phyloP scores from a whole-genome alignment of 2,888 invertebrate species.

The Tenthredo scrophulariae region DNA sequence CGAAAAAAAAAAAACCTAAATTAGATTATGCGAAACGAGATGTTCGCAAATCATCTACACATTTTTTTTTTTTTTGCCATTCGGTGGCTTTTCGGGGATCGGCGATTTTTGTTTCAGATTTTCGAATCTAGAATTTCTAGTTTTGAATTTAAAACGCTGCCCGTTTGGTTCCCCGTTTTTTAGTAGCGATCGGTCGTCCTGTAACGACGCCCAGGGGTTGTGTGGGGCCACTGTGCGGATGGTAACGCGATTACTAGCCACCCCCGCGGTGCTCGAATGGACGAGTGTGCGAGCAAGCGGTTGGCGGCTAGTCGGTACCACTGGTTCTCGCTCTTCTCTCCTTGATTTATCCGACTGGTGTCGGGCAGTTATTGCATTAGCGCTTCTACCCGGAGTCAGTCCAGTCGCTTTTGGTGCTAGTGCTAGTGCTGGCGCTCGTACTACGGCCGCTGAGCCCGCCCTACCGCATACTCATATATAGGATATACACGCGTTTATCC shows the following conservation, averaged over 20 bases:
- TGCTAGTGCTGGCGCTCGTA: slow-evolving; percentile 36
- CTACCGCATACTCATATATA: background rate
- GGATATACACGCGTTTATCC: slow-evolving; percentile 58
- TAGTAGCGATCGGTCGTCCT: slow-evolving; percentile 13
- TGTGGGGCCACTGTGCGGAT: slow-evolving; percentile 60
- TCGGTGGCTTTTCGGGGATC: background rate
- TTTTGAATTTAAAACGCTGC: slow-evolving; percentile 19
- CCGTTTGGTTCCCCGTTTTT: background rate
- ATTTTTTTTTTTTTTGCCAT: background rate
- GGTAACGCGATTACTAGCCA: slow-evolving; percentile 73
- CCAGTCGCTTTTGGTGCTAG: slow-evolving; percentile 53
- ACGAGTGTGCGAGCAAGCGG: slow-evolving; percentile 54
- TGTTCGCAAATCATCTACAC: background rate
- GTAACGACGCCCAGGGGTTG: slow-evolving; percentile 73
- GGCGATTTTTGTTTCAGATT: background rate
- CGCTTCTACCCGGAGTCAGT: slow-evolving; percentile 63
- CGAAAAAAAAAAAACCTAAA: background rate
- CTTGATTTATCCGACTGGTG: slow-evolving; percentile 75
- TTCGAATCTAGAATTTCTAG: background rate
- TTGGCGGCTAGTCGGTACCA: slow-evolving; percentile 58
- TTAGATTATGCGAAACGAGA: slow-evolving; percentile 4
- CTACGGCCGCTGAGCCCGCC: slow-evolving; percentile 41
- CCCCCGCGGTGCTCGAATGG: slow-evolving; percentile 34
- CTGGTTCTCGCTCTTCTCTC: slow-evolving; percentile 52
- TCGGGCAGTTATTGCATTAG: slow-evolving; percentile 75